Percentiles rank a stretch among this genome's conserved stretches.
Conservation (phyloP, 2,888 invertebrate genomes). For the Molanna angustata region DNA sequence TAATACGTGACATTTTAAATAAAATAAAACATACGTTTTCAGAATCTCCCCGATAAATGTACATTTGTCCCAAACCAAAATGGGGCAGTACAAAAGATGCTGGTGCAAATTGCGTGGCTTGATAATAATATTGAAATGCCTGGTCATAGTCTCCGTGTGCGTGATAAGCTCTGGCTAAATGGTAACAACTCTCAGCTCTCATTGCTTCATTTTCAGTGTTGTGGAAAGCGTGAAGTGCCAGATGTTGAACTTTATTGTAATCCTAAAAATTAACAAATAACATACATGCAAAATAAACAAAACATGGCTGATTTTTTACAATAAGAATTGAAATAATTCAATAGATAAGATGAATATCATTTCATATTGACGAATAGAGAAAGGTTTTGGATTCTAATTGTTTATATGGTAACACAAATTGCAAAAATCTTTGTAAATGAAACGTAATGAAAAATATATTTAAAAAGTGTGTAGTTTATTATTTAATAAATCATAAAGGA, state of each 20-base stretch:
- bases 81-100: conserved; percentile 94
- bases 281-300: not conserved
- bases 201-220: conserved; percentile 99
- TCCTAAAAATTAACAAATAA: conserved; percentile 55
- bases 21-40: conserved; percentile 67
- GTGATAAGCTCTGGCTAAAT: conserved; percentile 93
- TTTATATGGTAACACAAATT: no score
- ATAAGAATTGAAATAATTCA: no score
- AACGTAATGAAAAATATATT: no score
- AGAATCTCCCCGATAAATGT: conserved; percentile 92
- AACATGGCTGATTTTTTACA: no score
- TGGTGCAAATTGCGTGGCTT: conserved; percentile 97
- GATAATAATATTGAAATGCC: conserved; percentile 98
- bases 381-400: no score
- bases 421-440: no score
- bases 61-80: conserved; percentile 99
- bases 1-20: no score
- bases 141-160: conserved; percentile 94
- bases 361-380: no score
- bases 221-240: conserved; percentile 96
- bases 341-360: no score
- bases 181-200: conserved; percentile 98
- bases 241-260: conserved; percentile 92
- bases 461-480: no score
- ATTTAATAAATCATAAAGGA: no score